Evolutionary conservation across 2,797 vertebrate species (phyloP).

Genomic region (Poecilia wingei): DNA sequence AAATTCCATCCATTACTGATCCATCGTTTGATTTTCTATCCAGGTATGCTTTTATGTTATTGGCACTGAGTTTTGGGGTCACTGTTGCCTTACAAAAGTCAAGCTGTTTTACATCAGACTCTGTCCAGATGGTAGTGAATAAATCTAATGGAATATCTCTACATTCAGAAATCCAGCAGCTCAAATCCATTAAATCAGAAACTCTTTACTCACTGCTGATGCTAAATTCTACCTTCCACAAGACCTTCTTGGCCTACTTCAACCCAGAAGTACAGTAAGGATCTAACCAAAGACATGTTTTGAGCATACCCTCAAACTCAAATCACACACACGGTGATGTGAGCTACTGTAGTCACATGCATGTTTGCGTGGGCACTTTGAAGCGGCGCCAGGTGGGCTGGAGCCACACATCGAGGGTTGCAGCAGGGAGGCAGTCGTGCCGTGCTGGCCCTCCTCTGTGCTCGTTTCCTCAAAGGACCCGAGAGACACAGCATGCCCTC

Average conservation of each 20-base stretch:
- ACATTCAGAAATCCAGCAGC: neutral
- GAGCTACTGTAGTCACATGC: slow-evolving; percentile 35
- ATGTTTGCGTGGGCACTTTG: slow-evolving; percentile 55
- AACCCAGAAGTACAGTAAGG: neutral
- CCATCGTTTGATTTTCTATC: neutral
- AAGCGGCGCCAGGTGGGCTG: slow-evolving; percentile 61
- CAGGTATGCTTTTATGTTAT: neutral
- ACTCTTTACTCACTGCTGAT: neutral
- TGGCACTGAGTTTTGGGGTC: neutral
- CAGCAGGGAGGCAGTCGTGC: slow-evolving; percentile 52
- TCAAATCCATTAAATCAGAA: neutral
- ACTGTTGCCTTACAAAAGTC: neutral
- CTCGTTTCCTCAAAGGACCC: slow-evolving; percentile 57
- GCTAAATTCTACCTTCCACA: neutral
- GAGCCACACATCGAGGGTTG: slow-evolving; percentile 42
- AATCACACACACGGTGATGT: slow-evolving; percentile 9
- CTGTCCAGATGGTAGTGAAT: neutral
- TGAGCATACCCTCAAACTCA: neutral
- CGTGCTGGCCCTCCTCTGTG: slow-evolving; percentile 39
- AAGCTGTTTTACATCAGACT: neutral
- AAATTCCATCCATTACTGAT: neutral
- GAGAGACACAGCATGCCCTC: slow-evolving; percentile 41
- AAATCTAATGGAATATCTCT: neutral
- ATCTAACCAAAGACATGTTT: neutral
- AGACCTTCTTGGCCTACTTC: neutral